phyloP scores from a whole-genome alignment of 2,113 vertebrate genomes.

The Paracanthobrama guichenoti region DNA sequence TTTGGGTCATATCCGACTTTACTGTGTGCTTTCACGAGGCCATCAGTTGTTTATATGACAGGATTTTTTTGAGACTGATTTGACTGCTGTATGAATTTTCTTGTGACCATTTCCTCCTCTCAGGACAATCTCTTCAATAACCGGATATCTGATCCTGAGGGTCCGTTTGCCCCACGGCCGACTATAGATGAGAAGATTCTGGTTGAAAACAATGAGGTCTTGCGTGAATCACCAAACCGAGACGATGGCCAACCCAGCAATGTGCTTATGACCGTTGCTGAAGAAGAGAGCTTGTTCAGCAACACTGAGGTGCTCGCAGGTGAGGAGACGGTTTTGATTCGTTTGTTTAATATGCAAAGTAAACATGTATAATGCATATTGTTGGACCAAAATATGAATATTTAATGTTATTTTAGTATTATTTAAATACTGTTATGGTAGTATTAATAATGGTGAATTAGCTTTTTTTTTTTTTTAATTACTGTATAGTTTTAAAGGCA shows the following conservation, averaged over 20 bases:
- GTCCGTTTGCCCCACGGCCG: constrained; percentile 48
- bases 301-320: constrained; percentile 92
- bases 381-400: not conserved
- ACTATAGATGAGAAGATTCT: constrained; percentile 60
- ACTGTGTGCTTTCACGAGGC: not conserved
- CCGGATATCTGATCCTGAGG: constrained; percentile 80
- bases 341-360: not conserved
- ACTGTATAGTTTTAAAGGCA: too few relatives aligned
- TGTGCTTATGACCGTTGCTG: constrained; percentile 86
- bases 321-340: constrained; percentile 57
- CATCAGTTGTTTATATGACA: not conserved
- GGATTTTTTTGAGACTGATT: not conserved
- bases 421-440: too few relatives aligned
- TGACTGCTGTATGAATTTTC: not conserved
- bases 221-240: not conserved
- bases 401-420: not conserved
- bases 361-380: not conserved
- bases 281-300: constrained; percentile 80
- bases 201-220: constrained; percentile 78
- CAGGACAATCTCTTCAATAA: constrained; percentile 70
- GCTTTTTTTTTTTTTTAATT: too few relatives aligned
- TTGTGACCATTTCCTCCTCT: not conserved
- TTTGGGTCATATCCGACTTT: not conserved
- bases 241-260: constrained; percentile 70
- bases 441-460: too few relatives aligned